phyloP scores from a whole-genome alignment of 2,797 vertebrate genomes.

The Oryzias sinensis region DNA sequence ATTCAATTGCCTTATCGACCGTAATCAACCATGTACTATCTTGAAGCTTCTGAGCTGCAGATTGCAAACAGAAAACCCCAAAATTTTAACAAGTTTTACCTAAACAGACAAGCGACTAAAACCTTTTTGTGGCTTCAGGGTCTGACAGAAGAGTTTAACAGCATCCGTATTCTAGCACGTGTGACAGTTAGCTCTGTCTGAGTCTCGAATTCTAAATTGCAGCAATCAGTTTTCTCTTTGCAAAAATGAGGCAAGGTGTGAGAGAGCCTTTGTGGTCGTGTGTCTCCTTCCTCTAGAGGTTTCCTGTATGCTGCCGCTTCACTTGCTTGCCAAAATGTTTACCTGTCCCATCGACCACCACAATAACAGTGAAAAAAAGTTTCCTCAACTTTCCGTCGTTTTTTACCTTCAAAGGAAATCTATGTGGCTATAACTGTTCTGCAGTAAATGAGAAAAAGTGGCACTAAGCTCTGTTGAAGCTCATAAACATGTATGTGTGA shows the following conservation, averaged over 20 bases:
- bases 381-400: slow-evolving; percentile 11
- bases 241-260: slow-evolving; percentile 57
- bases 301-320: slow-evolving; percentile 64
- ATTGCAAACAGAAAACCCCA: no score
- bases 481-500: neutral
- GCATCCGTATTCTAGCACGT: no score
- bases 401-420: slow-evolving; percentile 25
- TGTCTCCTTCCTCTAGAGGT: slow-evolving; percentile 60
- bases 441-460: neutral
- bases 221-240: slow-evolving; percentile 48
- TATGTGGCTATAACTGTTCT: neutral
- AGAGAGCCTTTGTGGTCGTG: slow-evolving; percentile 53
- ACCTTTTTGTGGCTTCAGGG: neutral
- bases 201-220: slow-evolving; percentile 11
- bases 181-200: neutral
- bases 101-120: neutral
- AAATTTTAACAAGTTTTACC: no score
- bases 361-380: slow-evolving; percentile 25
- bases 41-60: neutral
- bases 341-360: slow-evolving; percentile 64
- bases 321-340: slow-evolving; percentile 49
- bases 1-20: neutral
- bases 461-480: neutral
- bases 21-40: neutral
- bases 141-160: neutral